These are phyloP conservation scores for Megaceryle alcyon DNA, from an alignment of 2,797 vertebrate species.

Conservation along the genomic window DNA sequence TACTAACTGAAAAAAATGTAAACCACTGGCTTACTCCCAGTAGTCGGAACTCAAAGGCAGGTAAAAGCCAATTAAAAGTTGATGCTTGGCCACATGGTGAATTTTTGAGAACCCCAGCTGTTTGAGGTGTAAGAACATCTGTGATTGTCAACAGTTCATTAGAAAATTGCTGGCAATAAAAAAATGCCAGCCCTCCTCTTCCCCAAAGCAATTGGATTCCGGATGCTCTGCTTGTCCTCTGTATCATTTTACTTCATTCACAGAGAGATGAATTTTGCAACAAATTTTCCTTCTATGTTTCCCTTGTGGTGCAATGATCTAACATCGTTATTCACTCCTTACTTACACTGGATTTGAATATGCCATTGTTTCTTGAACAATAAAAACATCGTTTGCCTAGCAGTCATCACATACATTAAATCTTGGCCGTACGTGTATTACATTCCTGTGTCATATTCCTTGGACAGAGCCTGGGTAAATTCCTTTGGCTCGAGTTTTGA, in stretches of 20 bases:
- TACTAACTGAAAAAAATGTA: neutral
- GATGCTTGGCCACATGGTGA: slow-evolving; percentile 28
- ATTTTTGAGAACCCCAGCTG: slow-evolving; percentile 47
- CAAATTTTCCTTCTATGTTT: slow-evolving; percentile 18
- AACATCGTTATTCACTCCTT: slow-evolving; percentile 57
- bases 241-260: slow-evolving; percentile 10
- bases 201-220: slow-evolving; percentile 3
- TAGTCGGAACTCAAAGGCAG: neutral
- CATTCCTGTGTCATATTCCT: slow-evolving; percentile 60
- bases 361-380: slow-evolving; percentile 64
- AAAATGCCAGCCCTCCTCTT: slow-evolving; percentile 26
- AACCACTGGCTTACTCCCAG: neutral
- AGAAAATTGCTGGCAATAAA: slow-evolving; percentile 65
- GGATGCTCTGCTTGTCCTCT: slow-evolving; percentile 6
- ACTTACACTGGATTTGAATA: slow-evolving; percentile 58
- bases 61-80: slow-evolving; percentile 44
- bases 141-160: slow-evolving; percentile 67
- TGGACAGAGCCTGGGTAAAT: slow-evolving; percentile 49
- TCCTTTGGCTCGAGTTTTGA: slow-evolving; percentile 51
- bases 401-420: slow-evolving; percentile 64
- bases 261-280: neutral
- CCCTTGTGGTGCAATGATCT: slow-evolving; percentile 1
- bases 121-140: slow-evolving; percentile 65
- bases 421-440: slow-evolving; percentile 61
- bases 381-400: slow-evolving; percentile 53